Evolutionary conservation across 2,888 invertebrate genomes (phyloP).

Genomic region (Rutpela maculata): DNA sequence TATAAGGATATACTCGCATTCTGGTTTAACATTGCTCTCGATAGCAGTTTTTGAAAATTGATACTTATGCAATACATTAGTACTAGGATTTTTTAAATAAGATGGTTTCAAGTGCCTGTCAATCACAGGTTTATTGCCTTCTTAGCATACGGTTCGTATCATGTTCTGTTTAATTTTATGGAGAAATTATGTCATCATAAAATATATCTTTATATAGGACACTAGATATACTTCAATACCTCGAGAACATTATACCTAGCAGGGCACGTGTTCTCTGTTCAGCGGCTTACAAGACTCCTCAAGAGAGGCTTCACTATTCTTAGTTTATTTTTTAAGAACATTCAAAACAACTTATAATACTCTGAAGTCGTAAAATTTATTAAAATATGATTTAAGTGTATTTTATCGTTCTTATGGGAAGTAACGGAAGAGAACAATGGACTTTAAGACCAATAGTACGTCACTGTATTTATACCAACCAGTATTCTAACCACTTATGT

Average conservation of each 20-base stretch:
- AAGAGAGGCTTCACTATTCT: neutral
- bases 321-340: neutral
- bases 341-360: neutral
- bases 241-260: neutral
- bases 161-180: conserved; percentile 31
- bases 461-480: neutral
- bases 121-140: conserved; percentile 28
- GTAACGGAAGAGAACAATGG: neutral
- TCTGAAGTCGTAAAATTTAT: neutral
- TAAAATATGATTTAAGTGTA: neutral
- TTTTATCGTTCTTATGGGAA: neutral
- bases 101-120: conserved; percentile 16
- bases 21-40: no score
- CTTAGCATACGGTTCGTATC: neutral
- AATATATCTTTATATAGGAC: conserved; percentile 30
- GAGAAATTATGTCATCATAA: conserved; percentile 33
- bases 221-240: conserved; percentile 5
- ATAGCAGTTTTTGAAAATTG: no score
- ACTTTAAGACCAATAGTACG: neutral
- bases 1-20: no score
- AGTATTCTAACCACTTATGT: neutral
- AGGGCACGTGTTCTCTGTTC: conserved; percentile 1
- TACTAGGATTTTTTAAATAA: no score
- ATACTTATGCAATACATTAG: neutral
- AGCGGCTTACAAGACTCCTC: neutral